These are phyloP conservation scores for Ganaspis brasiliensis DNA, from an alignment of 2,888 invertebrate genomes.

Conservation along the genomic window DNA sequence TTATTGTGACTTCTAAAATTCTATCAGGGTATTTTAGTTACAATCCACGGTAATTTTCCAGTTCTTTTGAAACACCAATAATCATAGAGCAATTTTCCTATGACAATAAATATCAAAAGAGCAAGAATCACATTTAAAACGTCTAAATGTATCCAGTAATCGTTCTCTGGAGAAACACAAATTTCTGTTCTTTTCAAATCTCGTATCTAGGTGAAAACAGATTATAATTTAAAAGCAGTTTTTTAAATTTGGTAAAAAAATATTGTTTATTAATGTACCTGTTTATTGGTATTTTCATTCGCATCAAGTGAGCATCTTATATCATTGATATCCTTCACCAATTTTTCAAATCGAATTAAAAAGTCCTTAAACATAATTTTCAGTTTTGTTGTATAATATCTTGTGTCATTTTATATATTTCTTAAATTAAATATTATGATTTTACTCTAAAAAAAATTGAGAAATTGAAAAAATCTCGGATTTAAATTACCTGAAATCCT, in stretches of 20 bases:
- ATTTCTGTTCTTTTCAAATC: constrained; percentile 87
- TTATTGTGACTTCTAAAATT: too few relatives aligned
- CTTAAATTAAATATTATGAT: neutral
- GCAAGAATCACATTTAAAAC: constrained; percentile 87
- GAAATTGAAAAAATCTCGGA: too few relatives aligned
- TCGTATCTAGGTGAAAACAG: constrained; percentile 85
- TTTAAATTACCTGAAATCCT: constrained; percentile 85
- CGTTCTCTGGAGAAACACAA: constrained; percentile 82
- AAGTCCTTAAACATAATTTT: constrained; percentile 80
- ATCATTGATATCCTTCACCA: constrained; percentile 87
- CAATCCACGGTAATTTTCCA: constrained; percentile 92
- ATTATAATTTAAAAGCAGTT: too few relatives aligned
- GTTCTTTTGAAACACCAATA: constrained; percentile 91
- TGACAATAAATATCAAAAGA: constrained; percentile 86
- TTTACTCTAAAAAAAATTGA: constrained; percentile 32
- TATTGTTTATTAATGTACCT: constrained; percentile 80
- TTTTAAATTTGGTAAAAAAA: too few relatives aligned
- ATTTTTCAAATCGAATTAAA: constrained; percentile 83
- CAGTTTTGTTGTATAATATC: too few relatives aligned
- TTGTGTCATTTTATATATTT: too few relatives aligned
- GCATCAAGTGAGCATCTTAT: constrained; percentile 86
- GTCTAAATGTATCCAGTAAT: constrained; percentile 86
- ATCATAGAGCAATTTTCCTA: constrained; percentile 90
- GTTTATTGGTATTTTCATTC: constrained; percentile 84
- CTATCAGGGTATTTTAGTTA: constrained; percentile 87